These are phyloP conservation scores for Globicephala melas DNA, from an alignment of 2,113 vertebrate genomes.

Conservation along the genomic window DNA sequence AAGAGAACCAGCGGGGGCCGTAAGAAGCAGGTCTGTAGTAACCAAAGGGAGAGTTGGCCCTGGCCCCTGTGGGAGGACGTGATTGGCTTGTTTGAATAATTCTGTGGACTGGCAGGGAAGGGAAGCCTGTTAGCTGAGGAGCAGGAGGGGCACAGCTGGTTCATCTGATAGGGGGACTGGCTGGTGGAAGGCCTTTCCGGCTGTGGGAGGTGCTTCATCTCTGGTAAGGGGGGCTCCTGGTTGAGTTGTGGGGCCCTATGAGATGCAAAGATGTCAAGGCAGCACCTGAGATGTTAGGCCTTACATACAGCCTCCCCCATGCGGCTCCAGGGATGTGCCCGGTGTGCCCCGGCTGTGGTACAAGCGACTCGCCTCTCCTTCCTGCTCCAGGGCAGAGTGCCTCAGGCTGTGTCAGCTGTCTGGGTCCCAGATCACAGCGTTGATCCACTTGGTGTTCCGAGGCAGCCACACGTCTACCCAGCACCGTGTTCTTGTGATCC, in stretches of 20 bases:
- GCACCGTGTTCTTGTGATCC: rapidly evolving
- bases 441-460: not conserved
- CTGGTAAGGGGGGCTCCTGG: rapidly evolving
- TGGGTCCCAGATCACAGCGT: rapidly evolving
- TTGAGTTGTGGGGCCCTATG: not conserved
- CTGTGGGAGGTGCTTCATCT: rapidly evolving
- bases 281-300: no score
- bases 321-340: not conserved
- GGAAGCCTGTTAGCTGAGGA: not conserved
- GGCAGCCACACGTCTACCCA: not conserved
- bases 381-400: not conserved
- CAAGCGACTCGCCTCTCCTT: rapidly evolving
- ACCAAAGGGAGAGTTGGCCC: not conserved
- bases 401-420: rapidly evolving
- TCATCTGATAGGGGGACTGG: rapidly evolving
- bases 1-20: rapidly evolving
- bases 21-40: rapidly evolving
- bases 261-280: not conserved
- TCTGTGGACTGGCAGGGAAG: not conserved
- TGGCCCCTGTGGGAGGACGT: rapidly evolving
- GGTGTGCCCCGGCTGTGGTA: rapidly evolving
- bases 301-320: rapidly evolving
- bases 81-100: not conserved
- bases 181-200: not conserved
- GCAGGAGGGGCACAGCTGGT: rapidly evolving